These are phyloP conservation scores for Amia ocellicauda DNA, from an alignment of 2,113 vertebrate species.

Conservation along the genomic window DNA sequence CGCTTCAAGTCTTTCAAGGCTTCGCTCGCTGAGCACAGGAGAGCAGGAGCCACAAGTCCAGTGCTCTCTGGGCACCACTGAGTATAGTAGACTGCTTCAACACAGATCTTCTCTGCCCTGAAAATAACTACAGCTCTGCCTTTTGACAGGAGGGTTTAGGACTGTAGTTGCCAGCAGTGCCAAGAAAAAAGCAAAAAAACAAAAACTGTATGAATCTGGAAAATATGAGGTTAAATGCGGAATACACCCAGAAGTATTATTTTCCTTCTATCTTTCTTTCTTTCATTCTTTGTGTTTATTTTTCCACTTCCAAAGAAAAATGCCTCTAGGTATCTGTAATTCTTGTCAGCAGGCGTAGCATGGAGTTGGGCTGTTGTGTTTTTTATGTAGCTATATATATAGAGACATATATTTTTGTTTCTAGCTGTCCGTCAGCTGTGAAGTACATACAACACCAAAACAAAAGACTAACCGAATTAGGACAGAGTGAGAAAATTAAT, in stretches of 20 bases:
- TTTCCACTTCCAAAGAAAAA: constrained; percentile 29
- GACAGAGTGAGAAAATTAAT: no score
- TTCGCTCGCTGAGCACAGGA: constrained; percentile 8
- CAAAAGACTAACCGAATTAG: no score
- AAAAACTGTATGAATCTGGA: neutral
- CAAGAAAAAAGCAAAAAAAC: no score
- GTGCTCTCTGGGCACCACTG: neutral
- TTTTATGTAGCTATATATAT: no score
- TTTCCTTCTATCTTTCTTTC: constrained; percentile 22
- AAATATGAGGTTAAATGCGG: neutral
- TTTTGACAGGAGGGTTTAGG: no score
- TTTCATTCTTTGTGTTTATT: constrained; percentile 1
- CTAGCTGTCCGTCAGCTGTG: constrained; percentile 12
- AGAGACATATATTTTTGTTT: no score
- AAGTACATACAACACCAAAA: constrained; percentile 44
- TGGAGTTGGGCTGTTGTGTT: neutral
- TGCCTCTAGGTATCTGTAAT: constrained; percentile 12
- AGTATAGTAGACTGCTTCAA: constrained; percentile 29
- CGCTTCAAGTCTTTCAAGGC: neutral
- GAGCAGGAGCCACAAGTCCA: neutral
- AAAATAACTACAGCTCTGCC: no score
- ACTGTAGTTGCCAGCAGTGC: no score
- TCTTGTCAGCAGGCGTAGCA: neutral
- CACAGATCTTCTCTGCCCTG: constrained; percentile 46
- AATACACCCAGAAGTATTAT: neutral